phyloP scores from a whole-genome alignment of 2,888 invertebrate genomes.

The Rhagonycha fulva region DNA sequence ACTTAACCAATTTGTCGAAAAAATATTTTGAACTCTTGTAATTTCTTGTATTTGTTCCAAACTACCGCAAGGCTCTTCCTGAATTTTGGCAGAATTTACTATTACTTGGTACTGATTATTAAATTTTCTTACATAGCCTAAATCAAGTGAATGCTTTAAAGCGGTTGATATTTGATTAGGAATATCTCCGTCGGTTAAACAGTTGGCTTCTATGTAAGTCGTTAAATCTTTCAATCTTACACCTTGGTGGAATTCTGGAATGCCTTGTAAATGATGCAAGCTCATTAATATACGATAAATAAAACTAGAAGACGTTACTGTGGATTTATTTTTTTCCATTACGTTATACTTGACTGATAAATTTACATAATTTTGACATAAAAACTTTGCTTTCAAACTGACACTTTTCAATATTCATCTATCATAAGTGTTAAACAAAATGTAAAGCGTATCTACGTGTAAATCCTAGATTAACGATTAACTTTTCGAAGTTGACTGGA shows the following conservation, averaged over 20 bases:
- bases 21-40: conserved; percentile 12
- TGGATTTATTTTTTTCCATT: not conserved
- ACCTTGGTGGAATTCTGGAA: conserved; percentile 7
- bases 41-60: conserved; percentile 11
- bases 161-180: conserved; percentile 23
- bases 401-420: not conserved
- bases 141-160: conserved; percentile 20
- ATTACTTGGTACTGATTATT: conserved; percentile 19
- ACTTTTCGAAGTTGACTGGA: no score
- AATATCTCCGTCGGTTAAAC: conserved; percentile 26
- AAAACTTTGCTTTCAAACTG: not conserved
- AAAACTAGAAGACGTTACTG: conserved; percentile 1
- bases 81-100: conserved; percentile 23
- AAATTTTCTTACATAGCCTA: conserved; percentile 22
- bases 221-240: conserved; percentile 15
- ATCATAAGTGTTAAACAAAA: not conserved
- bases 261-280: conserved; percentile 25
- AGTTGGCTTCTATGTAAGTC: conserved; percentile 16
- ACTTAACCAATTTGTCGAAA: conserved; percentile 8
- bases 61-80: conserved; percentile 12
- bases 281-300: conserved; percentile 15
- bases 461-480: no score
- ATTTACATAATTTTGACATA: not conserved
- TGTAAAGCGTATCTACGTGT: not conserved
- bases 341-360: not conserved